Base-by-base conservation (phyloP, 2,113 vertebrate genomes). In the Lichenostomus cassidix region DNA sequence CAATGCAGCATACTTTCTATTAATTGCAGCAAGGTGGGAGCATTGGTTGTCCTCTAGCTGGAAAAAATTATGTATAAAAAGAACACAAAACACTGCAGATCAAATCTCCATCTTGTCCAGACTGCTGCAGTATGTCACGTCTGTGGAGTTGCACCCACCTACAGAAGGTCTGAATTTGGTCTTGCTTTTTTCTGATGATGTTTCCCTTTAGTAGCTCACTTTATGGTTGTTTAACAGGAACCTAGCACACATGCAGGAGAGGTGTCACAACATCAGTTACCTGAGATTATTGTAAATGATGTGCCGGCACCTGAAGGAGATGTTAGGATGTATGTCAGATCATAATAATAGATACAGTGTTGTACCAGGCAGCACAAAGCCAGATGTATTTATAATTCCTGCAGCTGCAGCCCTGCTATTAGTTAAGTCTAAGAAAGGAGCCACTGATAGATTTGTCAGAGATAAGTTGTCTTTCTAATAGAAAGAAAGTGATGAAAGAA, bases 311-410 rank as follows among this genome's bases (percentile, higher is more conserved):
- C 96, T 97, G 96, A 96, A 97, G 97, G 96, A 96, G 95, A 97
- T 91, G 94, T 95, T 96, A 90, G 92, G 93, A 96, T 97, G 93
- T 93, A 92, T 96, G 97, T 98, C 94, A 96, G 90, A 94, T 97
- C 97, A 94, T 94, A 96, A 93, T 97, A 97, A 97, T 91, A 92
- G 97, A 98, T 96, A 97, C 92, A 95, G 90, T 96, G 96, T 96
- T 97, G 95, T 92, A 97, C 50, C 94, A 97, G 89, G 94, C 91
- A 92, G 92, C 91, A 95, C 74, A 92, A 95, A 98, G 97, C 76
- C 97, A 98, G 97, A 98, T 97, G 97, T 88, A 98, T 97, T 98
- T 97, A 96, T 97, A 97, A 97, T 97, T 95, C 96, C 77, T 83
- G 95, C 97, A 98, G 98, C 97, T 98, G 97, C 90, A 97, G 96